Conservation (phyloP, 2,113 vertebrate species). For the Manacus vitellinus region DNA sequence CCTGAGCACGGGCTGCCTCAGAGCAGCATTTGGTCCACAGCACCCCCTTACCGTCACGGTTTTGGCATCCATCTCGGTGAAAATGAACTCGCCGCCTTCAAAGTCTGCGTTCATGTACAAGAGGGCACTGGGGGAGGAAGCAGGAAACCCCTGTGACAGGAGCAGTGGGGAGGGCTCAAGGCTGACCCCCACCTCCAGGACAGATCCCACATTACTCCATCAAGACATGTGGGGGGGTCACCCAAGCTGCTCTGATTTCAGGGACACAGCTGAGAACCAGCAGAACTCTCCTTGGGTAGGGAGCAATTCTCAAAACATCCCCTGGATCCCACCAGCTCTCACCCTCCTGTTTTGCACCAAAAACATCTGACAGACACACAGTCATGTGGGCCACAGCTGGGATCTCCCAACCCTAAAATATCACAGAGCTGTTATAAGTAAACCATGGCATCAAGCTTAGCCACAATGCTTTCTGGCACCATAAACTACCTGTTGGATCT, state of each 20-base stretch:
- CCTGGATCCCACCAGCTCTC: not conserved
- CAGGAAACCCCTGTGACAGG: not conserved
- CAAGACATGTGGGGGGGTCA: rapidly evolving
- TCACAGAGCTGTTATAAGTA: not conserved
- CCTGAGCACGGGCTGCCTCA: not conserved
- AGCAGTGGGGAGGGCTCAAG: not conserved
- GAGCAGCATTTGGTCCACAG: not conserved
- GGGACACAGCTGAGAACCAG: not conserved
- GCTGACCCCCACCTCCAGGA: not conserved
- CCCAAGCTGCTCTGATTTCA: not conserved
- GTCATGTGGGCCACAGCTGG: not conserved
- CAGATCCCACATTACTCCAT: not conserved
- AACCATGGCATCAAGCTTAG: not conserved
- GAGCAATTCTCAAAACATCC: not conserved
- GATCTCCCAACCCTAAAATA: not conserved
- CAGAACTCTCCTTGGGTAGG: not conserved
- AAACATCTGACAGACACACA: not conserved
- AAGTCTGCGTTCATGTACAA: conserved; percentile 96
- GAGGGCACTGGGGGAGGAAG: conserved; percentile 81
- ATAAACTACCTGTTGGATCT: not conserved
- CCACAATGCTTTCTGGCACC: not conserved
- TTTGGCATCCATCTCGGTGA: conserved; percentile 97
- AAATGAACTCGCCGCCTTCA: conserved; percentile 96
- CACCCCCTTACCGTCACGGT: conserved; percentile 87
- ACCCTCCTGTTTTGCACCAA: not conserved